Conservation (phyloP, 2,888 invertebrate genomes). For the Xanthostigma xanthostigma region DNA sequence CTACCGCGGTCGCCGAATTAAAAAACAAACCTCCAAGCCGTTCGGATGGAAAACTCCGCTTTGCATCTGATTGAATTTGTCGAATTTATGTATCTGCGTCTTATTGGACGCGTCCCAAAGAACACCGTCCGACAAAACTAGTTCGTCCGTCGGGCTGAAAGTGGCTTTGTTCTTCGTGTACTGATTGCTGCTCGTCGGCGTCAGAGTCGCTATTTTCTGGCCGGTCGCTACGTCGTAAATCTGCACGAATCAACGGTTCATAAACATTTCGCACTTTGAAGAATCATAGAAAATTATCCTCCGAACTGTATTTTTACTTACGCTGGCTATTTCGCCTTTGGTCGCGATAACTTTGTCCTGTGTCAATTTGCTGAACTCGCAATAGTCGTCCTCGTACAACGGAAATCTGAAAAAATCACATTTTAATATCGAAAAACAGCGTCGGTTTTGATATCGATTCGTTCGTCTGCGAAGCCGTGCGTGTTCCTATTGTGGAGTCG, state of each 20-base stretch:
- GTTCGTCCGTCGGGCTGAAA: slow-evolving; percentile 84
- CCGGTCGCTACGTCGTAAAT: slow-evolving; percentile 83
- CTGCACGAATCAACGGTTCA: slow-evolving; percentile 24
- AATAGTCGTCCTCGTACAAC: slow-evolving; percentile 74
- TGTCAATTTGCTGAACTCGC: slow-evolving; percentile 75
- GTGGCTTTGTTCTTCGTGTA: slow-evolving; percentile 90
- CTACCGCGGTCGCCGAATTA: too few relatives aligned
- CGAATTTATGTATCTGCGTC: slow-evolving; percentile 89
- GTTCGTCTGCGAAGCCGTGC: too few relatives aligned
- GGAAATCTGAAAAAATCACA: slow-evolving; percentile 40
- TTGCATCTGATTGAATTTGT: slow-evolving; percentile 88
- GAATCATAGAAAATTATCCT: slow-evolving; percentile 3
- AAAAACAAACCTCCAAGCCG: slow-evolving; percentile 60
- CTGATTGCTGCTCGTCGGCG: slow-evolving; percentile 74
- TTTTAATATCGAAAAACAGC: slow-evolving; percentile 3
- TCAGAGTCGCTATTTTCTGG: slow-evolving; percentile 52
- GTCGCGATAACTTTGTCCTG: slow-evolving; percentile 86
- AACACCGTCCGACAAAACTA: slow-evolving; percentile 91
- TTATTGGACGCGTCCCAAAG: slow-evolving; percentile 83
- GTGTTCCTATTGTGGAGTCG: too few relatives aligned
- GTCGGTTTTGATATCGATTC: too few relatives aligned
- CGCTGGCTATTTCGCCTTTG: slow-evolving; percentile 63
- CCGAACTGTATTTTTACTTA: slow-evolving; percentile 25
- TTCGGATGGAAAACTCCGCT: slow-evolving; percentile 96
- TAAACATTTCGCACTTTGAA: neutral